phyloP scores from a whole-genome alignment of 2,888 invertebrate species.

The Drosophila suboccidentalis region DNA sequence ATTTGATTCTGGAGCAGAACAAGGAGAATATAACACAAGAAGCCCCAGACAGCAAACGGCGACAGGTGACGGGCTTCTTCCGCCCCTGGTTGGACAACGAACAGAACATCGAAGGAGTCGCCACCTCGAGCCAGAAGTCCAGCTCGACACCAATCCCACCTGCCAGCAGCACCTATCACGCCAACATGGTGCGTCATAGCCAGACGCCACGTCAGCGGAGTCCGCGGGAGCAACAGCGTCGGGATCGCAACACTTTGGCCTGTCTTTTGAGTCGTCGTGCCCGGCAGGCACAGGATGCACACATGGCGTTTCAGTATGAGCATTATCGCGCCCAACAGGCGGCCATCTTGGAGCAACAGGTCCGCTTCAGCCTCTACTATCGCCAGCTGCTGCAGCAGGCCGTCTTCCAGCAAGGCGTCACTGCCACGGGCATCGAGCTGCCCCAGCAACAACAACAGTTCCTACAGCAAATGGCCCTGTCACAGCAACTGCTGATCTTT shows the following conservation, averaged over 20 bases:
- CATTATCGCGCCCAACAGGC: conserved; percentile 55
- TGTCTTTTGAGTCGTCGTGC: conserved; percentile 66
- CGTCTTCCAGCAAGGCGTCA: conserved; percentile 49
- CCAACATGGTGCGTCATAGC: conserved; percentile 70
- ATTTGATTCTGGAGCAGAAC: conserved; percentile 36
- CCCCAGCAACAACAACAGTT: conserved; percentile 70
- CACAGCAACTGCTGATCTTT: conserved; percentile 65
- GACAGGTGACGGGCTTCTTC: conserved; percentile 49
- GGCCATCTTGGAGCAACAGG: conserved; percentile 61
- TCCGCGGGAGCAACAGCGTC: conserved; percentile 78
- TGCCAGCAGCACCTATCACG: conserved; percentile 53
- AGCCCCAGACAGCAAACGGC: conserved; percentile 46
- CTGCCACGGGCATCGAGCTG: conserved; percentile 9
- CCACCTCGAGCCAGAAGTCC: background rate
- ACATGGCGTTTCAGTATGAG: conserved; percentile 66
- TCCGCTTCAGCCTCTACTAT: conserved; percentile 72
- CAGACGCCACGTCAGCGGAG: conserved; percentile 56
- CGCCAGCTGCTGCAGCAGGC: conserved; percentile 72
- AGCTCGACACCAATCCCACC: background rate
- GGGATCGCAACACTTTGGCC: conserved; percentile 72
- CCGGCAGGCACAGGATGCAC: conserved; percentile 62
- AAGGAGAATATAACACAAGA: conserved; percentile 29
- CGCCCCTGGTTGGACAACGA: conserved; percentile 68
- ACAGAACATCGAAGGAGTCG: conserved; percentile 25
- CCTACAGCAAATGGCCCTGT: conserved; percentile 70